Base-by-base conservation (phyloP, 1,140 invertebrate species). In the Bombyx mandarina region DNA sequence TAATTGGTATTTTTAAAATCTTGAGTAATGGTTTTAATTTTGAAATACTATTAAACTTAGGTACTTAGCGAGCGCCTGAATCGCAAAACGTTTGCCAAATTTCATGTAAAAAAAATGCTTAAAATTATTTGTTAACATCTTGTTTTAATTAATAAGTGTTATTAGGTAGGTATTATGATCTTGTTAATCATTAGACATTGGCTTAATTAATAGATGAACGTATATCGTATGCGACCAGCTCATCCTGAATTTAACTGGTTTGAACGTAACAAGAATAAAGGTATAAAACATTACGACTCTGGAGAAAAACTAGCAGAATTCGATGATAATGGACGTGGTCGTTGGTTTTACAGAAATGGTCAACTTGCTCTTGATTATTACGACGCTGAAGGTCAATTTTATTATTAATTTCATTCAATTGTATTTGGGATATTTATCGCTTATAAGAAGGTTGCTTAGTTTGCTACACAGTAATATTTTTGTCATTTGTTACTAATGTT, bases 181-280 rank as follows among this genome's bases (percentile, higher is more conserved):
- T 42, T 49, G 6, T 43, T 22, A 22, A 1, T 6, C 7, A 42
- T 46, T 35, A 35, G 26, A 47, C 44, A 43, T 18, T 54, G 42
- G 10, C 18, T 8, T 58, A 55, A n/a, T 62, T 52, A 57, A 42
- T 57, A 86, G 83, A 82, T 86, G 77, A 86, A 84, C 52, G 72
- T 84, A 0, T 86, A 86, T 53, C 75, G 79, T 2, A 84, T 86
- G 81, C 73, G 76, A 6, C 79, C 81, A n/a, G 74, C 79, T 0
- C 79, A 83, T 52, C 83, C 83, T 8, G 79, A 86, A 57, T 84
- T 83, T 47, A 76, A 84, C 61, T 86, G 83, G 83, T 86, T 86
- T 62, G 69, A 82, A 55, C 72, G 75, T 48, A 81, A 86, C 48
- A 84, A 77, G 53, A 72, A 73, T 54, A 84, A 81, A 67, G 62